Conservation (phyloP, 2,888 invertebrate genomes). For the Acleris emargana region DNA sequence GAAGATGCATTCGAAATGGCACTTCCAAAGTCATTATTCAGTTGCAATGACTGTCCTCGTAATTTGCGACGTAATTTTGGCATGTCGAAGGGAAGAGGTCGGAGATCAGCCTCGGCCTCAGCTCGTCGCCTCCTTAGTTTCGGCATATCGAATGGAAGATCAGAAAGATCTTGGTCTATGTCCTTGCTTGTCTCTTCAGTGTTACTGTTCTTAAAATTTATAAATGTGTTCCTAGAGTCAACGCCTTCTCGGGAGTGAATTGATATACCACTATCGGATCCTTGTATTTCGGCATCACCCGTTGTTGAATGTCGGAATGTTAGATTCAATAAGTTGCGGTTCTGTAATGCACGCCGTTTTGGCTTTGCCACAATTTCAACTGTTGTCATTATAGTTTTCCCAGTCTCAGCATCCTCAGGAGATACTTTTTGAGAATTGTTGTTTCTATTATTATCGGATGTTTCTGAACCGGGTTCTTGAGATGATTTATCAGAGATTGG, state of each 20-base stretch:
- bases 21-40: constrained; percentile 86
- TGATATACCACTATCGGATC: constrained; percentile 94
- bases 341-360: constrained; percentile 88
- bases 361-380: constrained; percentile 82
- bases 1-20: constrained; percentile 92
- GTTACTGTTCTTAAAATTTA: constrained; percentile 85
- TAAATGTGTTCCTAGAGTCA: constrained; percentile 86
- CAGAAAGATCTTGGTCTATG: constrained; percentile 88
- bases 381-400: constrained; percentile 71
- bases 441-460: constrained; percentile 91
- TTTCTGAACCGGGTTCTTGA: constrained; percentile 92
- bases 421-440: constrained; percentile 91
- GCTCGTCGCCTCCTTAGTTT: constrained; percentile 89
- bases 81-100: constrained; percentile 95
- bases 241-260: constrained; percentile 92
- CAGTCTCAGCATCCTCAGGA: constrained; percentile 85
- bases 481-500: constrained; percentile 96
- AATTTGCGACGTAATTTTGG: constrained; percentile 92
- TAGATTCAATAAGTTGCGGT: constrained; percentile 89
- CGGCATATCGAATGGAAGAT: constrained; percentile 95
- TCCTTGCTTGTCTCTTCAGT: constrained; percentile 77
- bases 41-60: constrained; percentile 84
- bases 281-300: constrained; percentile 90
- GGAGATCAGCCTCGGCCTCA: constrained; percentile 90
- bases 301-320: constrained; percentile 86